Evolutionary conservation across 2,888 invertebrate genomes (phyloP).

Genomic region (Pediacus dermestoides): DNA sequence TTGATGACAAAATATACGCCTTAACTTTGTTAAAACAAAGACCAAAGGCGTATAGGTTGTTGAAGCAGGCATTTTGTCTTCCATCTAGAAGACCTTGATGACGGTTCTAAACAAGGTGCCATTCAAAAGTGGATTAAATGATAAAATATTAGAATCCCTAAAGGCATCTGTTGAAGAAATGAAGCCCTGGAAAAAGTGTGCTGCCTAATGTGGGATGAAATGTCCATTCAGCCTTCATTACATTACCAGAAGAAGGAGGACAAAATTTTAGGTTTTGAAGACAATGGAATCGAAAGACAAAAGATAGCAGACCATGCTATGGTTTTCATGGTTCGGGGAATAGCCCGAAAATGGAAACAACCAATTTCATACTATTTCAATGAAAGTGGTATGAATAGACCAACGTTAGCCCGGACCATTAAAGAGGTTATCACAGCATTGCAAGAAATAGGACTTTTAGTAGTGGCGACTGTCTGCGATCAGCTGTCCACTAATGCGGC

Average conservation of each 20-base stretch:
- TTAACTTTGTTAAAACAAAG: no score
- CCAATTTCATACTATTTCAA: constrained; percentile 6
- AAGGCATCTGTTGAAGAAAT: not conserved
- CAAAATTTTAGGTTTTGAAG: not conserved
- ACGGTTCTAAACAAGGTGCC: no score
- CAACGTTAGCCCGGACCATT: not conserved
- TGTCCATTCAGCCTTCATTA: not conserved
- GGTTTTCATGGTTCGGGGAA: constrained; percentile 11
- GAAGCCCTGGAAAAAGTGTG: not conserved
- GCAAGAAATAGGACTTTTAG: constrained; percentile 3
- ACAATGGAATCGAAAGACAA: not conserved
- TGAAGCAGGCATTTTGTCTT: no score
- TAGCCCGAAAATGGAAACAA: constrained; percentile 10
- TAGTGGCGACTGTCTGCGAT: constrained; percentile 9
- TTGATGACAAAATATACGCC: no score
- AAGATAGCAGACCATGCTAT: constrained; percentile 2
- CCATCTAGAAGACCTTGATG: no score
- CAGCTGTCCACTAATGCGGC: not conserved
- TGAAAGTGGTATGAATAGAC: constrained; percentile 6
- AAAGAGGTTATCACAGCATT: not conserved
- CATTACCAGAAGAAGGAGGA: not conserved
- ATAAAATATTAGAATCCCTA: not conserved
- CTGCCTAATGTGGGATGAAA: not conserved
- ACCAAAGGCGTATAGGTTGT: no score
- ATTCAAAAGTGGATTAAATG: not conserved